Conservation (phyloP, 2,113 vertebrate species). For the Indri indri region DNA sequence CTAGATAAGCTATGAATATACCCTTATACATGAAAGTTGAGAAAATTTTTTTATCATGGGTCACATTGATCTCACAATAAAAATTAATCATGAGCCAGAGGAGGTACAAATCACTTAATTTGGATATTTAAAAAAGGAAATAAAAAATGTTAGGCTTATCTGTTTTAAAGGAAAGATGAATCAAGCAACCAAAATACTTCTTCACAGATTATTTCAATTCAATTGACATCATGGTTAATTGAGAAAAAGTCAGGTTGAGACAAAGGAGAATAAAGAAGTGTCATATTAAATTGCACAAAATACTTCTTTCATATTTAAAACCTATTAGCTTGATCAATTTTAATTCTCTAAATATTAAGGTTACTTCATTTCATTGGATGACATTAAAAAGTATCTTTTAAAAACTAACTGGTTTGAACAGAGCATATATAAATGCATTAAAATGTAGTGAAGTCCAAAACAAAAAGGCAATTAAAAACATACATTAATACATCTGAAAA, state of each 20-base stretch:
- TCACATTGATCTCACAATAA: neutral
- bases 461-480: neutral
- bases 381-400: neutral
- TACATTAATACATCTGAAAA: neutral
- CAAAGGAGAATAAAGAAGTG: neutral
- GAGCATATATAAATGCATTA: neutral
- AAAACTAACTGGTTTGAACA: constrained; percentile 24
- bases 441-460: neutral
- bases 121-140: constrained; percentile 17
- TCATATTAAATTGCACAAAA: neutral
- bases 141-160: neutral
- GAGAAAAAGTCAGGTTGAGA: neutral
- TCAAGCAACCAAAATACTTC: neutral
- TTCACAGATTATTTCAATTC: neutral
- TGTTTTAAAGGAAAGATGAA: neutral
- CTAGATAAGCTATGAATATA: neutral
- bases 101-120: neutral
- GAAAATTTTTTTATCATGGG: neutral
- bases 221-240: neutral
- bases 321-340: neutral
- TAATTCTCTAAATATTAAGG: constrained; percentile 27
- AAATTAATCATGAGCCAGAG: neutral
- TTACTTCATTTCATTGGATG: neutral
- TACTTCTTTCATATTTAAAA: neutral
- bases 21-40: neutral